Conservation (phyloP, 2,113 vertebrate genomes). For the Megaptera novaeangliae region DNA sequence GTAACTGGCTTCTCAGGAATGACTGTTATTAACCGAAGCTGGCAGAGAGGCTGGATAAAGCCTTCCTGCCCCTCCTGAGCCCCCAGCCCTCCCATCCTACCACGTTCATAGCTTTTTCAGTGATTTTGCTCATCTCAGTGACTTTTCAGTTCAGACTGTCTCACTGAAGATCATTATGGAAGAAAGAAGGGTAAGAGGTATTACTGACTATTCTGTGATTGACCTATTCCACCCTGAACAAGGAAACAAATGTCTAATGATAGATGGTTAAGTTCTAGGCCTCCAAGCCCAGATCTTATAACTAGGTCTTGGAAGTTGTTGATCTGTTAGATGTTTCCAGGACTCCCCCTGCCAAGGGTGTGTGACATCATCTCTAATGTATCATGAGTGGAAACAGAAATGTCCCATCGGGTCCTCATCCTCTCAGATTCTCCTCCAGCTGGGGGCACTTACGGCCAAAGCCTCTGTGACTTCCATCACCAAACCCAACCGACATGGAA, state of each 20-base stretch:
- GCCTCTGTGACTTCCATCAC: neutral
- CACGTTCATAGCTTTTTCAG: neutral
- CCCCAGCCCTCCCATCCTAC: no score
- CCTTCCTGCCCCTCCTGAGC: no score
- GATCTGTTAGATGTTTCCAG: accelerated
- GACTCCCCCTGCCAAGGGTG: neutral
- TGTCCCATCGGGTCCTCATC: neutral
- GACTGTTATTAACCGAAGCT: neutral
- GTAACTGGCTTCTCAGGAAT: neutral
- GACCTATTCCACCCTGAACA: neutral
- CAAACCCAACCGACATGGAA: neutral
- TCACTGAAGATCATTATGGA: neutral
- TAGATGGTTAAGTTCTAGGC: accelerated
- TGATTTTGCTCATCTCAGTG: neutral
- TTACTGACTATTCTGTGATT: neutral
- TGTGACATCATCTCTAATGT: neutral
- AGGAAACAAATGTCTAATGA: neutral
- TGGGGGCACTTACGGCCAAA: neutral
- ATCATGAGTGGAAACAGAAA: neutral
- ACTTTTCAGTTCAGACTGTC: neutral
- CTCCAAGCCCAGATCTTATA: neutral
- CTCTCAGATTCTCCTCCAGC: neutral
- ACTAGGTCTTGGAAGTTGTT: neutral
- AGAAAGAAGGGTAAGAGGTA: neutral
- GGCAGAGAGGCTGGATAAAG: neutral